Evolutionary conservation across 2,113 vertebrate genomes (phyloP).

Genomic region (Anarhynchus alexandrinus): DNA sequence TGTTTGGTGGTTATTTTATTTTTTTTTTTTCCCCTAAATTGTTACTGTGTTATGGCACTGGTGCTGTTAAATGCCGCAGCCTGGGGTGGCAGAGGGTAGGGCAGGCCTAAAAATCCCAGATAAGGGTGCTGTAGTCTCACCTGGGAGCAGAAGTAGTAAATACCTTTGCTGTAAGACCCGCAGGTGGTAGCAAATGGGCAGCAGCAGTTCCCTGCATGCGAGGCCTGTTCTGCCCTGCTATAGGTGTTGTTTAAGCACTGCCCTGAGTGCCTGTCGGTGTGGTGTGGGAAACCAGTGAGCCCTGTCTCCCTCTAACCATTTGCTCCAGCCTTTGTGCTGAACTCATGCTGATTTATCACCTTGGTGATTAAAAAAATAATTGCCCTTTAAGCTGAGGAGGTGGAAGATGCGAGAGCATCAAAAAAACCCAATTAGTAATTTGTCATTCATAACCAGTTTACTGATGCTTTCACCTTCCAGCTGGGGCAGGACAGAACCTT

Average conservation of each 20-base stretch:
- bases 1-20: not conserved
- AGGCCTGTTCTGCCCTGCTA: rapidly evolving
- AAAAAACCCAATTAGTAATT: rapidly evolving
- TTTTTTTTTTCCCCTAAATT: not conserved
- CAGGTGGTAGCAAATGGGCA: not conserved
- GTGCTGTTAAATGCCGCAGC: not conserved
- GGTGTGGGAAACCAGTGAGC: rapidly evolving
- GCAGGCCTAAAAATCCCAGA: not conserved
- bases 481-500: not conserved
- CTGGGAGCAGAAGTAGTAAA: not conserved
- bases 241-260: rapidly evolving
- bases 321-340: not conserved
- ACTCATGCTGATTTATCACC: rapidly evolving
- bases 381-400: not conserved
- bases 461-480: not conserved
- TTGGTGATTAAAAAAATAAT: not conserved
- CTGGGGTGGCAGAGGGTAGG: rapidly evolving
- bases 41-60: rapidly evolving
- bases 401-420: not conserved
- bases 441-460: too few relatives aligned
- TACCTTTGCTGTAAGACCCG: not conserved
- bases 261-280: not conserved
- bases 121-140: not conserved
- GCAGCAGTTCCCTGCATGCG: rapidly evolving
- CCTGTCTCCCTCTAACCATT: rapidly evolving